Evolutionary conservation across 2,888 invertebrate species (phyloP).

Genomic region (Eristalis intricaria): DNA sequence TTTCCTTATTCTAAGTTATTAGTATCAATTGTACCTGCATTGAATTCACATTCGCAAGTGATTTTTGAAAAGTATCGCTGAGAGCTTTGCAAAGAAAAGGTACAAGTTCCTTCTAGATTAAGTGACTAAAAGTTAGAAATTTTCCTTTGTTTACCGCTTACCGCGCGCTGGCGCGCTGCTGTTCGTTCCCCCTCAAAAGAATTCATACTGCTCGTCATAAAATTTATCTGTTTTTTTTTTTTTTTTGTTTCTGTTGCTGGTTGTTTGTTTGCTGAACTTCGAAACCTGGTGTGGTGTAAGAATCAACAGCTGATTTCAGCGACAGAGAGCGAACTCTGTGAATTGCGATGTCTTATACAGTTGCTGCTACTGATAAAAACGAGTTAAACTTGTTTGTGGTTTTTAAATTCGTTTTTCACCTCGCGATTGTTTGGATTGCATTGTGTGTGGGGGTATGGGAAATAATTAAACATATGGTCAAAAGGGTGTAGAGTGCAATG

Average conservation of each 20-base stretch:
- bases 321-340: not conserved
- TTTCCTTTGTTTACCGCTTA: constrained; percentile 32
- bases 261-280: not conserved
- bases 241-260: too few relatives aligned
- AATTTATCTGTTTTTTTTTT: not conserved
- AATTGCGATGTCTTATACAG: not conserved
- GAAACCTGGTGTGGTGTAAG: not conserved
- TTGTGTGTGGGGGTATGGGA: constrained; percentile 22
- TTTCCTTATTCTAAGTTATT: not conserved
- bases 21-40: constrained; percentile 7
- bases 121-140: constrained; percentile 12
- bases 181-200: not conserved
- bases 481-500: constrained; percentile 12
- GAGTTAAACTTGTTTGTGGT: constrained; percentile 49
- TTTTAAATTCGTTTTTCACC: constrained; percentile 17
- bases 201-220: constrained; percentile 9
- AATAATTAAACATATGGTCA: constrained; percentile 31
- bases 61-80: not conserved
- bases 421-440: constrained; percentile 2
- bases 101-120: not conserved
- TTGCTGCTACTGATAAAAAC: constrained; percentile 23
- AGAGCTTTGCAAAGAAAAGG: not conserved
- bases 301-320: constrained; percentile 54
- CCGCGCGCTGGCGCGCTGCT: constrained; percentile 39
- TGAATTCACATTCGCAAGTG: not conserved